Conservation (phyloP, 2,888 invertebrate species). For the Timema podura region DNA sequence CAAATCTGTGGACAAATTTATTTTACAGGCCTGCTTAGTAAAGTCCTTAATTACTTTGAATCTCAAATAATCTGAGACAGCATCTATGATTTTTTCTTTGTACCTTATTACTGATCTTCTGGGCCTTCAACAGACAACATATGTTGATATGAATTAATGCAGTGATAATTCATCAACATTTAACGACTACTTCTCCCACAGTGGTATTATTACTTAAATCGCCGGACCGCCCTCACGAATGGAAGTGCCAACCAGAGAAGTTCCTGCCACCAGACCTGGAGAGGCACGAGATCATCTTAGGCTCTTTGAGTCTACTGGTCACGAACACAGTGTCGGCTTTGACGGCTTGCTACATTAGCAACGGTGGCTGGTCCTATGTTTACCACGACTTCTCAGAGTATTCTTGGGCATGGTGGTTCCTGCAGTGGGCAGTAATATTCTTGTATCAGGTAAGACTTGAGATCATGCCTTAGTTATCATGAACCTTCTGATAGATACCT, state of each 20-base stretch:
- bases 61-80: no score
- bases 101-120: no score
- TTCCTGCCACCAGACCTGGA: conserved; percentile 64
- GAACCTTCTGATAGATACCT: no score
- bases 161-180: no score
- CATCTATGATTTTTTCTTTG: no score
- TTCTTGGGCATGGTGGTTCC: conserved; percentile 61
- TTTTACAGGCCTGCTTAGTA: no score
- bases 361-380: conserved; percentile 61
- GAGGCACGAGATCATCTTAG: conserved; percentile 62
- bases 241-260: conserved; percentile 70
- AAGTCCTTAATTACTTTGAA: no score
- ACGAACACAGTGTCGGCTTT: conserved; percentile 55
- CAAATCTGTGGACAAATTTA: no score
- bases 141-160: no score
- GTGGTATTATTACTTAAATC: conserved; percentile 68
- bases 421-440: conserved; percentile 61
- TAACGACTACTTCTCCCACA: conserved; percentile 39
- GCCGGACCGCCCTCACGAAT: conserved; percentile 59
- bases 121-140: no score
- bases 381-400: conserved; percentile 61
- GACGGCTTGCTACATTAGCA: conserved; percentile 61
- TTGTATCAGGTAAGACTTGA: conserved; percentile 53
- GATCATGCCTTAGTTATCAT: neutral
- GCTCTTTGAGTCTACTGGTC: conserved; percentile 54